Percentiles rank a stretch among this genome's conserved stretches.
Evolutionary conservation across 2,888 invertebrate species (phyloP).

Genomic region (Toxonevra muliebris): DNA sequence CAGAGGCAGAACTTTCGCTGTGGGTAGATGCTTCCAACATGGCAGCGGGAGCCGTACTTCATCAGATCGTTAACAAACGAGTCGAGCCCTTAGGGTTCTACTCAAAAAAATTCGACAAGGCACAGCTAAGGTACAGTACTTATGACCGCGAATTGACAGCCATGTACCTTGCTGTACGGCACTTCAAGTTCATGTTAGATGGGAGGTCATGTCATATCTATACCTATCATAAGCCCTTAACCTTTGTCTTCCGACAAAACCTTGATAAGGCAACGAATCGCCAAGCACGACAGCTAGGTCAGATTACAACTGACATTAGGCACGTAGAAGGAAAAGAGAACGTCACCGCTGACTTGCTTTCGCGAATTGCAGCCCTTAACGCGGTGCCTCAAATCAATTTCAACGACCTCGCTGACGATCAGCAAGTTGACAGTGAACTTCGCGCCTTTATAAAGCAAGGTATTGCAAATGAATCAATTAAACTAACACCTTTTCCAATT

Average conservation of each 20-base stretch:
- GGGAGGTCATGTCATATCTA: slow-evolving; percentile 18
- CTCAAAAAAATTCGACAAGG: too few relatives aligned
- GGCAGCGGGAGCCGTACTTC: slow-evolving; percentile 27
- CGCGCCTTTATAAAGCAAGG: too few relatives aligned
- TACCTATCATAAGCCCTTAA: slow-evolving; percentile 20
- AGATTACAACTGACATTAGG: slow-evolving; percentile 7
- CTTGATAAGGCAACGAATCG: slow-evolving; percentile 1
- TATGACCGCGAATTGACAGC: too few relatives aligned
- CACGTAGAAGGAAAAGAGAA: background rate
- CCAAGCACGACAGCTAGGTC: background rate
- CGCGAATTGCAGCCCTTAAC: background rate
- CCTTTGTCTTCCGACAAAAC: too few relatives aligned
- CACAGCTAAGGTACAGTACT: slow-evolving; percentile 19
- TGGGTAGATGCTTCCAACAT: slow-evolving; percentile 32
- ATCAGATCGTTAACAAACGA: slow-evolving; percentile 21
- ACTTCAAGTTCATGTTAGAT: slow-evolving; percentile 41
- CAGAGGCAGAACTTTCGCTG: too few relatives aligned
- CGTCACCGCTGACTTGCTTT: slow-evolving; percentile 6
- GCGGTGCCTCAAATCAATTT: background rate
- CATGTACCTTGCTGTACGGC: slow-evolving; percentile 52
- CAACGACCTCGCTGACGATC: too few relatives aligned
- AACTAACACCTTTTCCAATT: too few relatives aligned
- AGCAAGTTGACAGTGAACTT: too few relatives aligned
- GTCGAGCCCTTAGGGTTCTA: slow-evolving; percentile 49
- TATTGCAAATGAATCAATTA: too few relatives aligned